Percentiles rank a stretch among this genome's conserved stretches.
phyloP scores from a whole-genome alignment of 2,113 vertebrate genomes.

The Muntiacus muntjak region DNA sequence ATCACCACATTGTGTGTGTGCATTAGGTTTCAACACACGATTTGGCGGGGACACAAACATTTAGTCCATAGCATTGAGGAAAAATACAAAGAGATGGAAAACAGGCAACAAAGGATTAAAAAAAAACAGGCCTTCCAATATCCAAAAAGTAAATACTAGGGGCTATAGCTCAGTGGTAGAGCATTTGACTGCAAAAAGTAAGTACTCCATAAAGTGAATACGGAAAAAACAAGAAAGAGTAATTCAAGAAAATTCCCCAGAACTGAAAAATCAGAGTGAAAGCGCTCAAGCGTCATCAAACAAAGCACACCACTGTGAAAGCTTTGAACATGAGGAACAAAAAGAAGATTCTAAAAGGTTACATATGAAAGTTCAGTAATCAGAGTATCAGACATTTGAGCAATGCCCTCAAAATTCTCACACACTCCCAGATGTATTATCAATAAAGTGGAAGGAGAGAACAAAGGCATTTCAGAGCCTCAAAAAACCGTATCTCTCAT shows the following conservation, averaged over 20 bases:
- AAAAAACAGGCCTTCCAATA: not conserved
- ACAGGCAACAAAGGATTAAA: not conserved
- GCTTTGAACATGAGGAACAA: not conserved
- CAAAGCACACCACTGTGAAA: not conserved
- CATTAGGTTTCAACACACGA: not conserved
- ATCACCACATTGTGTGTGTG: not conserved
- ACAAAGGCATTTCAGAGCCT: not conserved
- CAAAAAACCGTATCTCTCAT: not conserved
- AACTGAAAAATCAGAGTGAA: not conserved
- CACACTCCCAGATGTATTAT: not conserved
- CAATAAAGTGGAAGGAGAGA: not conserved
- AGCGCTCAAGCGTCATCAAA: not conserved
- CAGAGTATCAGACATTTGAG: not conserved
- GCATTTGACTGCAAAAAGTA: not conserved
- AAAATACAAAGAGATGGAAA: not conserved
- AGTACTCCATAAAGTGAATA: not conserved
- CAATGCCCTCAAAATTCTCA: not conserved
- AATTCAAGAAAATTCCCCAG: not conserved
- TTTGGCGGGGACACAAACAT: not conserved
- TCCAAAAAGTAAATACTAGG: not conserved
- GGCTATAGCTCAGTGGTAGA: not conserved
- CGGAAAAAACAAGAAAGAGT: not conserved
- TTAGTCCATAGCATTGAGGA: not conserved
- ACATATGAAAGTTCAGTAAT: not conserved
- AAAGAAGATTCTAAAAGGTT: not conserved